These are phyloP conservation scores for Idaea straminata DNA, from an alignment of 2,888 invertebrate genomes.

Conservation along the genomic window DNA sequence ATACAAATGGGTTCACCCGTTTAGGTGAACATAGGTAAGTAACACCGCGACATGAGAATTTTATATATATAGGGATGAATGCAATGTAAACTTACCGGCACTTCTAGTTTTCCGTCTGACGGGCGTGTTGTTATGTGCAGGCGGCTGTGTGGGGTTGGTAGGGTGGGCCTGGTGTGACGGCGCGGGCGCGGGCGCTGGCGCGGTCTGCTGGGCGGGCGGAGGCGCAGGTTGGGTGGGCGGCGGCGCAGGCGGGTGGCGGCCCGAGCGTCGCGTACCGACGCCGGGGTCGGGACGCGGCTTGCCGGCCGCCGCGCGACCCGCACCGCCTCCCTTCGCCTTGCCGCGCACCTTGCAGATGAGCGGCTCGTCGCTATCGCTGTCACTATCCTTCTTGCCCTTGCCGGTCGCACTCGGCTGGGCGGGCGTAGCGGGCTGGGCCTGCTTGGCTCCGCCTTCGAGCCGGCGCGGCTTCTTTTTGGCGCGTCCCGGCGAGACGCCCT, in stretches of 20 bases:
- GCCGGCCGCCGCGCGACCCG: constrained; percentile 25
- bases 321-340: constrained; percentile 45
- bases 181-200: constrained; percentile 46
- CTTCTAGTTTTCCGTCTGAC: constrained; percentile 84
- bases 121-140: constrained; percentile 46
- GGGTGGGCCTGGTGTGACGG: constrained; percentile 33
- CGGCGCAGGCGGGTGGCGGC: constrained; percentile 56
- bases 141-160: constrained; percentile 48
- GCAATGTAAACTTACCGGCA: constrained; percentile 77
- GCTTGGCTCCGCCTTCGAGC: constrained; percentile 75
- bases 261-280: constrained; percentile 77
- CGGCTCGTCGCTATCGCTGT: constrained; percentile 91
- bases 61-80: too few relatives aligned
- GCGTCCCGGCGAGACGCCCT: constrained; percentile 60
- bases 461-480: constrained; percentile 65
- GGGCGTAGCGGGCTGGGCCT: constrained; percentile 68
- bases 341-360: constrained; percentile 85
- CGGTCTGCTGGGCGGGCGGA: constrained; percentile 35
- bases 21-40: too few relatives aligned
- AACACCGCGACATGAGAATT: too few relatives aligned
- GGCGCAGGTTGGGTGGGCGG: constrained; percentile 38
- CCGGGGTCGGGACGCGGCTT: constrained; percentile 42
- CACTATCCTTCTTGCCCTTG: constrained; percentile 82
- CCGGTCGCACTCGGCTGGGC: constrained; percentile 35
- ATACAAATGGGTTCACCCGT: too few relatives aligned